Evolutionary conservation across 2,888 invertebrate genomes (phyloP), one percentile per base, ranked within the genome.

Genomic region (Melanchra persicariae): DNA sequence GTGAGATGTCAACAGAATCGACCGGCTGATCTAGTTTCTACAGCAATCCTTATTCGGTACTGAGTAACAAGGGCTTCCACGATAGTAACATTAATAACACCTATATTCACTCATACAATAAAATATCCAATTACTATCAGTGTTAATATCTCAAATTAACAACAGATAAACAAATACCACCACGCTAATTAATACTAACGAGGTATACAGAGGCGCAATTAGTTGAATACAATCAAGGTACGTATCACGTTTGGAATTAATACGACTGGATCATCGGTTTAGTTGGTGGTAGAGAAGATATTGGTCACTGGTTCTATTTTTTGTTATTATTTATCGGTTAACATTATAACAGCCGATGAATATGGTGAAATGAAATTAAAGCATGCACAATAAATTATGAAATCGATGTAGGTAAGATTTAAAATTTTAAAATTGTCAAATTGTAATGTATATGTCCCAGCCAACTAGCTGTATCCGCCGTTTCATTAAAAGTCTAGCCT

Each of bases 151-250:
- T 24, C 34, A 52, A 52, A 79, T 57, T 49, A 63, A 49, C 30
- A 30, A 30, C 19, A 34, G 47, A 45, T 51, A 51, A 54, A 64
- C 49, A 61, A 71, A 72, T 59, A 77, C 15, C 26, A 63, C 66
- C n/a, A 61, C 49, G 52, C 55, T 77, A 47, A 64, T 78, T 64
- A 51, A 52, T 47, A 54, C 49, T 78, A 72, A 78, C 37, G 64
- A 78, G 58, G 59, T 77, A 65, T 63, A 77, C 49, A 77, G 61
- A 58, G 30, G 19, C 59, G 19, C 45, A 63, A 81, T 77, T 76
- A 63, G 24, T 70, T 37, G 24, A 55, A 60, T 37, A 40, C 45
- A 70, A 75, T 73, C 52, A 26, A 2, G 51, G n/a, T 15, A 17
- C 40, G 22, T 12, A 52, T n/a, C 66, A 60, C 17, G 63, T 40